phyloP scores from a whole-genome alignment of 35 echinoderm and acorn worm genomes.

The Lytechinus pictus region DNA sequence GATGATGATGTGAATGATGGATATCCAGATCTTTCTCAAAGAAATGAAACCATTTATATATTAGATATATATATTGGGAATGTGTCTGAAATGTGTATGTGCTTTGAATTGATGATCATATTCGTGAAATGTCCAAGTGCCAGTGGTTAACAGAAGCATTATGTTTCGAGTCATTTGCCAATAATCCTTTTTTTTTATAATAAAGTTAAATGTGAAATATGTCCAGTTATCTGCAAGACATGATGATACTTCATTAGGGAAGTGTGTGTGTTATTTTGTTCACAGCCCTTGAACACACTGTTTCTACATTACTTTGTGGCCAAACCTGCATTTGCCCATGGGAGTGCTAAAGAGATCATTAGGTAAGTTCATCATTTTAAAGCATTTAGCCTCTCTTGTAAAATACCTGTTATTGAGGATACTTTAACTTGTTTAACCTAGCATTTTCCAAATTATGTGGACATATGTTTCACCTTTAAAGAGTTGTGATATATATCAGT shows the following conservation, averaged over 20 bases:
- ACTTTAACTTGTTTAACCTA: no score
- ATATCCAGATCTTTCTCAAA: not conserved
- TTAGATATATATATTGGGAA: not conserved
- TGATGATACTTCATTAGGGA: not conserved
- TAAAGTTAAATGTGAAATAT: not conserved
- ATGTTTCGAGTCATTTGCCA: not conserved
- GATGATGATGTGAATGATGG: not conserved
- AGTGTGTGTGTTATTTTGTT: constrained; percentile 29
- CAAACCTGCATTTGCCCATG: constrained; percentile 93
- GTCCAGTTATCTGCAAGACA: no score
- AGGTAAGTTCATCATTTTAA: constrained; percentile 59
- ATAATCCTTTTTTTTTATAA: not conserved
- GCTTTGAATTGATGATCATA: not conserved
- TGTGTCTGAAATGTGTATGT: not conserved
- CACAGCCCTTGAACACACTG: constrained; percentile 88
- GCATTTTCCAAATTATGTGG: no score
- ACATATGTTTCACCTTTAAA: no score
- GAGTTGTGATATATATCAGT: no score
- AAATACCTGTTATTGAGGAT: no score
- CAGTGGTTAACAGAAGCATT: not conserved
- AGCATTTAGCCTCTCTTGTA: not conserved
- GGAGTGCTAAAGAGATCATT: constrained; percentile 97
- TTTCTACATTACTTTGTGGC: constrained; percentile 99
- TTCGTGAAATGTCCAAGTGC: not conserved
- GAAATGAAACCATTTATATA: no score